Conservation (phyloP, 2,113 vertebrate species). For the Chaetodon auriga region DNA sequence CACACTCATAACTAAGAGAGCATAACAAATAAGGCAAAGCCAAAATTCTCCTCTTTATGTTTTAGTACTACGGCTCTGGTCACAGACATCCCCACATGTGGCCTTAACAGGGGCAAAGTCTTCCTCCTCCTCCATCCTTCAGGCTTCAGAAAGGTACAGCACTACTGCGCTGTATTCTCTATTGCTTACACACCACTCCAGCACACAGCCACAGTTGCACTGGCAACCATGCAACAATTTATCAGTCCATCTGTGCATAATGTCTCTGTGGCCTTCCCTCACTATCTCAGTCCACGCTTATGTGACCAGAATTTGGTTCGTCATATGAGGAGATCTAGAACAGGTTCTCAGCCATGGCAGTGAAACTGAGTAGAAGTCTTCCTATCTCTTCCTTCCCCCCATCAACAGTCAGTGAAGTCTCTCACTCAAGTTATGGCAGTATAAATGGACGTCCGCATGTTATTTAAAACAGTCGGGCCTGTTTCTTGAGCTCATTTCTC, state of each 20-base stretch:
- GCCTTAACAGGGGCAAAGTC: slow-evolving; percentile 8
- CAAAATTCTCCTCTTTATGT: slow-evolving; percentile 70
- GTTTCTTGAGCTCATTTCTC: slow-evolving; percentile 98
- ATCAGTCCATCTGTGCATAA: slow-evolving; percentile 52
- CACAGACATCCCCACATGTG: slow-evolving; percentile 39
- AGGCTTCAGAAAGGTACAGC: slow-evolving; percentile 56
- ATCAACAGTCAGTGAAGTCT: slow-evolving; percentile 15
- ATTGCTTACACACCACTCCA: slow-evolving; percentile 71
- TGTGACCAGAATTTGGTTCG: slow-evolving; percentile 69
- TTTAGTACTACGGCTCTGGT: slow-evolving; percentile 55
- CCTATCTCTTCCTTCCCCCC: background rate
- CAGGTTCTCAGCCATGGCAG: slow-evolving; percentile 81
- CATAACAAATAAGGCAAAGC: slow-evolving; percentile 85
- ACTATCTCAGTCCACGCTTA: slow-evolving; percentile 46
- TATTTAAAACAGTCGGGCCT: slow-evolving; percentile 94
- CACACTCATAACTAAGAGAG: slow-evolving; percentile 76
- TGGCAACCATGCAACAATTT: slow-evolving; percentile 36
- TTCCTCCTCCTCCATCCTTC: slow-evolving; percentile 7
- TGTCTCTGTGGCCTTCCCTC: slow-evolving; percentile 34
- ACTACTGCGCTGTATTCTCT: slow-evolving; percentile 64
- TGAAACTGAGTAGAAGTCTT: slow-evolving; percentile 65
- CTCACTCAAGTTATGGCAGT: slow-evolving; percentile 42
- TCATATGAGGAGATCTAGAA: slow-evolving; percentile 65
- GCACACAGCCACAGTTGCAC: slow-evolving; percentile 35
- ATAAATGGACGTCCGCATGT: background rate